These are phyloP conservation scores for Leptestheria dahalacensis DNA, from an alignment of 1,140 invertebrate genomes.

Conservation along the genomic window DNA sequence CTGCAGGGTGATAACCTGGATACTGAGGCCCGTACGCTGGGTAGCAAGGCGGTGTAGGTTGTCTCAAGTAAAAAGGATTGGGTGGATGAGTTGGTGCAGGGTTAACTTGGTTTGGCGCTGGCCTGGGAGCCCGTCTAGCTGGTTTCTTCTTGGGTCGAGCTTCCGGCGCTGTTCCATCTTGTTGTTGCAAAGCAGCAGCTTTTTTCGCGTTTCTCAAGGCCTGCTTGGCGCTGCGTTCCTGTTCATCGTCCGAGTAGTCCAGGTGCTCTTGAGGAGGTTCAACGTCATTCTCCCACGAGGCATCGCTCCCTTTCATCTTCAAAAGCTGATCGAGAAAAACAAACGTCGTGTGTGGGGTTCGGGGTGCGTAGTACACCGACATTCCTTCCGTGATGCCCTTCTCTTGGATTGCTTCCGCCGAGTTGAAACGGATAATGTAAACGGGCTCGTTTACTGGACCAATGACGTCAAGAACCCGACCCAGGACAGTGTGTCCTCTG, in stretches of 20 bases:
- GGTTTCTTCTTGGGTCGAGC: not conserved
- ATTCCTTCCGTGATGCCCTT: slow-evolving; percentile 44
- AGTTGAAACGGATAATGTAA: slow-evolving; percentile 71
- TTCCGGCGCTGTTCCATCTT: not conserved
- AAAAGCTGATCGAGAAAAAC: slow-evolving; percentile 51
- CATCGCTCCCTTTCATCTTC: slow-evolving; percentile 61
- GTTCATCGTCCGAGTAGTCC: slow-evolving; percentile 81
- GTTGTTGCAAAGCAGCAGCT: not conserved
- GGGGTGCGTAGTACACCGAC: slow-evolving; percentile 63
- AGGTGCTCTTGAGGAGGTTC: slow-evolving; percentile 53
- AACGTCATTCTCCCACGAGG: slow-evolving; percentile 63
- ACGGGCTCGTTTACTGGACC: slow-evolving; percentile 59
- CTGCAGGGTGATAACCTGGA: not conserved
- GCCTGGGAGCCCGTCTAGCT: not conserved
- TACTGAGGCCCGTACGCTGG: not conserved
- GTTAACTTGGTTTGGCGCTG: not conserved
- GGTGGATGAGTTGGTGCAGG: not conserved
- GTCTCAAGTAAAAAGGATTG: not conserved
- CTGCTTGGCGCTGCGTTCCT: slow-evolving; percentile 40
- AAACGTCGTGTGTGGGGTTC: slow-evolving; percentile 50
- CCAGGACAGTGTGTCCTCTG: slow-evolving; percentile 49
- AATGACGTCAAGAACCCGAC: slow-evolving; percentile 78
- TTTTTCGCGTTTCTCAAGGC: not conserved
- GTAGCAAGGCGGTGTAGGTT: not conserved
- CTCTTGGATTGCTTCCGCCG: slow-evolving; percentile 47